Conservation (phyloP, 2,113 vertebrate species). For the Gracilinanus agilis region DNA sequence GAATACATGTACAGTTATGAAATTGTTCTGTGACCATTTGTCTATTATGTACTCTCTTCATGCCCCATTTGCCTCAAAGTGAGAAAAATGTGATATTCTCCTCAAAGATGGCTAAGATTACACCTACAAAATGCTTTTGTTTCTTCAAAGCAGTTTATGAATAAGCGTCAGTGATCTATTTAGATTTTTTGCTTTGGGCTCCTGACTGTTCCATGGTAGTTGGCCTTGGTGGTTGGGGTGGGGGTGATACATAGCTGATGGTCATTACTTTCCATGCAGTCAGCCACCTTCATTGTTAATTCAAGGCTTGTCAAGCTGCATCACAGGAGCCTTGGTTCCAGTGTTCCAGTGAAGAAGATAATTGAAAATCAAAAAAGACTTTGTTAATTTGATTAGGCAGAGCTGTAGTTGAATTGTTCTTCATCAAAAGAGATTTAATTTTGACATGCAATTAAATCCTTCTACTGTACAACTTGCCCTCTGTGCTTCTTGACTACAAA, state of each 20-base stretch:
- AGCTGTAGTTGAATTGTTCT: constrained; percentile 90
- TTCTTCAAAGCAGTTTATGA: neutral
- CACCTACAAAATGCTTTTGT: neutral
- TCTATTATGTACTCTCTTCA: neutral
- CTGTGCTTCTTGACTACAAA: neutral
- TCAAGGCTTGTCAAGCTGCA: neutral
- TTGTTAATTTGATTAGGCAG: constrained; percentile 96
- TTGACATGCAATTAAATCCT: constrained; percentile 93
- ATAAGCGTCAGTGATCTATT: neutral
- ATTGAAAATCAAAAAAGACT: constrained; percentile 98
- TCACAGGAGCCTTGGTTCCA: constrained; percentile 77
- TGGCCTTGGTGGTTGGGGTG: neutral
- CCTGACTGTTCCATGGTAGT: neutral
- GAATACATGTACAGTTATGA: neutral
- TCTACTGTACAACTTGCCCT: constrained; percentile 74
- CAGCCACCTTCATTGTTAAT: constrained; percentile 45
- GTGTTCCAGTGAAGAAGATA: constrained; percentile 88
- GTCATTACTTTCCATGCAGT: neutral
- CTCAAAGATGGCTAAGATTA: neutral
- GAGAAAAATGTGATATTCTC: neutral
- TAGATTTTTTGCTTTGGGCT: neutral
- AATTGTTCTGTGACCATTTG: neutral
- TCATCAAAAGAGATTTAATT: constrained; percentile 95
- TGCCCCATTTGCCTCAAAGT: neutral
- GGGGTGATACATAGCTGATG: neutral